Evolutionary conservation across 2,888 invertebrate genomes (phyloP).

Genomic region (Drosophila leonis): DNA sequence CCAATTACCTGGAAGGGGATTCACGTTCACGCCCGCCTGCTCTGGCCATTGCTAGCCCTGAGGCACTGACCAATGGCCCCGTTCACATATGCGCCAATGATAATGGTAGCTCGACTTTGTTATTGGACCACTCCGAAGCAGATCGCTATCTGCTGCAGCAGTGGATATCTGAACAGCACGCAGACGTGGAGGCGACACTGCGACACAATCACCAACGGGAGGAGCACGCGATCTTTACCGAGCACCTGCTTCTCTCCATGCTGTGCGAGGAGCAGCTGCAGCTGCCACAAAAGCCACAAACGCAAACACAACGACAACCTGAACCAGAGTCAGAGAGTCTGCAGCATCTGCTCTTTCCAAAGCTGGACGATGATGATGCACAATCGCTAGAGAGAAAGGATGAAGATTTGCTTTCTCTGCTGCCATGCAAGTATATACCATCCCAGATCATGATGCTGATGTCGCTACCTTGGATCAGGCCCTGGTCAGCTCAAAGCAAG

Average conservation of each 20-base stretch:
- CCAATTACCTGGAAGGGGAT: slow-evolving; percentile 36
- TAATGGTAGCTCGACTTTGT: neutral
- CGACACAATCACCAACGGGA: neutral
- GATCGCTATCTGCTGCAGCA: slow-evolving; percentile 44
- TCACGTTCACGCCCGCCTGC: slow-evolving; percentile 12
- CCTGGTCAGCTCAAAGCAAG: slow-evolving; percentile 31
- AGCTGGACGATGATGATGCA: neutral
- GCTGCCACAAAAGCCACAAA: slow-evolving; percentile 9
- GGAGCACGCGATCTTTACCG: slow-evolving; percentile 46
- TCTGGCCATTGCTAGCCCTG: slow-evolving; percentile 30
- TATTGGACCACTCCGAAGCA: slow-evolving; percentile 8
- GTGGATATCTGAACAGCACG: slow-evolving; percentile 46
- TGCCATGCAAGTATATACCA: slow-evolving; percentile 30
- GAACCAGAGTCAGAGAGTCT: neutral
- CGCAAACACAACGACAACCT: no score
- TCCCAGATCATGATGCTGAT: slow-evolving; percentile 57
- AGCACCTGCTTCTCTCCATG: slow-evolving; percentile 67
- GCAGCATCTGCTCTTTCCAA: neutral
- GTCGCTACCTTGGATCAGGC: slow-evolving; percentile 51
- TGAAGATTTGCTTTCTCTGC: slow-evolving; percentile 17
- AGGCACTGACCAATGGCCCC: slow-evolving; percentile 1
- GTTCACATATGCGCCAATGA: neutral
- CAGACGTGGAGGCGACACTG: slow-evolving; percentile 2
- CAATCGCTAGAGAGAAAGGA: neutral
- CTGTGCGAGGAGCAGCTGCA: slow-evolving; percentile 50